Percentiles rank a stretch among this genome's conserved stretches.
Conservation (phyloP, 2,888 invertebrate species). For the Lissocephala sabroskyi region DNA sequence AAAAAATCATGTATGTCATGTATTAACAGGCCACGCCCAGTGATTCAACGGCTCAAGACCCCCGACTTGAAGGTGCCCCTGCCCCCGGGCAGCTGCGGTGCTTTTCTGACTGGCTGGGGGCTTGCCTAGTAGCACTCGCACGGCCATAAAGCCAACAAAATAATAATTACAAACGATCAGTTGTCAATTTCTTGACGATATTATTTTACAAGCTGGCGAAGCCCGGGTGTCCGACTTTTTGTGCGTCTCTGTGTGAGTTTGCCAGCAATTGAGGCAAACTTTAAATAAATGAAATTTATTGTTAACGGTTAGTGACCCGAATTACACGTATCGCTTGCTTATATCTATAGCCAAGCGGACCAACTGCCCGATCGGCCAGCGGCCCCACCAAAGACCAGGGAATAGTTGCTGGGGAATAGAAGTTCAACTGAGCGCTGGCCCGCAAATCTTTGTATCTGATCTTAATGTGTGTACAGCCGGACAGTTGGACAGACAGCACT, state of each 20-base stretch:
- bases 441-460: conserved; percentile 67
- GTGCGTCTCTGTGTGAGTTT: background rate
- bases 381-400: background rate
- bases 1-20: conserved; percentile 16
- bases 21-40: conserved; percentile 36
- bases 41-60: conserved; percentile 18
- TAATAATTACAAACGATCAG: conserved; percentile 67
- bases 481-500: background rate
- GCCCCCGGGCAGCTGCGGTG: too few relatives aligned
- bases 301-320: conserved; percentile 69
- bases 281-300: conserved; percentile 68
- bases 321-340: conserved; percentile 65
- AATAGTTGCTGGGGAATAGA: background rate
- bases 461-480: conserved; percentile 40
- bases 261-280: conserved; percentile 11
- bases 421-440: too few relatives aligned
- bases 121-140: background rate
- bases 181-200: conserved; percentile 61
- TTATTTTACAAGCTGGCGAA: conserved; percentile 36
- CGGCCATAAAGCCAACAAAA: conserved; percentile 39
- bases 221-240: background rate
- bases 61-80: background rate
- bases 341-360: conserved; percentile 35
- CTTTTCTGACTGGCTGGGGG: too few relatives aligned
- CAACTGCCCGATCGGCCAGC: background rate